Evolutionary conservation across 2,888 invertebrate species (phyloP).

Genomic region (Lordiphosa fenestrarum): DNA sequence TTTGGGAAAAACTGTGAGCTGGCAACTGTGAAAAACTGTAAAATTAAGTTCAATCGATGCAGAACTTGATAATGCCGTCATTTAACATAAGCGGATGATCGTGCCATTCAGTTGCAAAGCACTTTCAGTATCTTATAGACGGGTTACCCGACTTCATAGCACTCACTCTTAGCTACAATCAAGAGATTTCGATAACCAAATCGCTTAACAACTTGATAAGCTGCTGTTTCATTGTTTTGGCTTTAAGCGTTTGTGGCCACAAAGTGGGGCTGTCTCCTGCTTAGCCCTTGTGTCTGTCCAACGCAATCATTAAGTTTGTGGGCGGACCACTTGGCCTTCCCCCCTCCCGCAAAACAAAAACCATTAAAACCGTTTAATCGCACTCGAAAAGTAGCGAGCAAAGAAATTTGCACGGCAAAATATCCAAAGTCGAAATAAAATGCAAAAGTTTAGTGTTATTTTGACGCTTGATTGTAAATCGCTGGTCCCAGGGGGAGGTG

Average conservation of each 20-base stretch:
- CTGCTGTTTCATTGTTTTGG: too few species aligned
- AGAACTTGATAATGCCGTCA: too few species aligned
- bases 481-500: constrained; percentile 59
- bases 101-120: too few species aligned
- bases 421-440: constrained; percentile 71
- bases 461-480: constrained; percentile 76
- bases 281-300: neutral
- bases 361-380: constrained; percentile 81
- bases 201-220: neutral
- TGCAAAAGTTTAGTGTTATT: constrained; percentile 64
- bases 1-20: too few species aligned
- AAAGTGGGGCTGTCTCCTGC: constrained; percentile 13
- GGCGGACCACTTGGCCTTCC: constrained; percentile 22
- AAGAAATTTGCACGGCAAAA: constrained; percentile 56
- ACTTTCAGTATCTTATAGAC: too few species aligned
- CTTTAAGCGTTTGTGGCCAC: constrained; percentile 23
- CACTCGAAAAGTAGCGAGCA: constrained; percentile 73
- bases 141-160: too few species aligned
- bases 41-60: too few species aligned
- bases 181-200: neutral
- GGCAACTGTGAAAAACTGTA: too few species aligned
- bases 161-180: too few species aligned
- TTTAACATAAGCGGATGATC: too few species aligned
- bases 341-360: constrained; percentile 58
- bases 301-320: constrained; percentile 65